Evolutionary conservation across 2,888 invertebrate genomes (phyloP), one percentile per base, ranked within the genome.

Genomic region (Sarcophaga rosellei): DNA sequence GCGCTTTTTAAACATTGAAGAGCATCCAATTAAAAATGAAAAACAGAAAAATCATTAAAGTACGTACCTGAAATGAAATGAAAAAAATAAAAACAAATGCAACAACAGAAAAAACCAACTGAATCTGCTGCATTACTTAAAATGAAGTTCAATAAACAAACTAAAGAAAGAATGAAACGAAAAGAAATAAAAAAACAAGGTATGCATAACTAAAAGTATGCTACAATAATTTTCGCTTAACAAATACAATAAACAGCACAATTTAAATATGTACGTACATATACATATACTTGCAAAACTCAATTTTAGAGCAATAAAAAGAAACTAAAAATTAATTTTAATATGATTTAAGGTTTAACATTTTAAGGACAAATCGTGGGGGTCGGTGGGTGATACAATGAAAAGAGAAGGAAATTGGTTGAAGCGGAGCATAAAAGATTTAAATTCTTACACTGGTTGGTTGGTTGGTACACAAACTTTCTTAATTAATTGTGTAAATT

Each of bases 401-500:
- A 20, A 61, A 73, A 45, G 66, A 20, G n/a, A 59, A 68, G 35
- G 63, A 81, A 20, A 35, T 35, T 35, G 35, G 8, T 10, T 45
- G 59, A 44, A 66, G 44, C 15, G 66, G 23, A 79, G 25, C 79
- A 78, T 74, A 79, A 53, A 53, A 53, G 17, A 53, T 12, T 15
- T 17, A 53, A 53, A 79, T 63, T 84, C 62, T 59, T 78, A 25
- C 68, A 73, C 77, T 82, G 68, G 35, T 66, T 68, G 53, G 35
- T 66, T 68, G 53, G 17, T 17, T 12, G 17, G 62, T 59, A 61
- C 78, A 68, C 68, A 81, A 86, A 84, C 86, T 84, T 83, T 86
- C 69, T 73, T 84, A 84, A 86, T 86, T 86, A 86, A 86, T 84
- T 84, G 83, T 84, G 84, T 86, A 86, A 86, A 86, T 73, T 74